Evolutionary conservation across 37 sponge, comb jelly and placozoan species (phyloP), one percentile per base, ranked within the genome.

Genomic region (Spongia lamella): DNA sequence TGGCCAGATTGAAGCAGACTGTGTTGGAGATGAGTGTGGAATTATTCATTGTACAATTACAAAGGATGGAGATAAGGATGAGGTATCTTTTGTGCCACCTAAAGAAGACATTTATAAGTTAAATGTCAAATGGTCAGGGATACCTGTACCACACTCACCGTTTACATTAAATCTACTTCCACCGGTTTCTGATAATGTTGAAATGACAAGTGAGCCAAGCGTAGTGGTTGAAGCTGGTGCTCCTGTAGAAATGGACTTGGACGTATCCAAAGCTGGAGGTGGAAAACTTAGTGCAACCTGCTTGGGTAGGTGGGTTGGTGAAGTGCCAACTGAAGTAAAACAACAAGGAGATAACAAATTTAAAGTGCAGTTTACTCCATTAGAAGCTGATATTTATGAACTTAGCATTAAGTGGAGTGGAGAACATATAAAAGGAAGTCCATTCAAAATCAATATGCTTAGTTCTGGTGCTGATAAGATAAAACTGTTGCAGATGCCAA

Each of bases 331-430:
- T 9, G 61, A 74, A 27, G 36, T 89, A 36, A 66, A 81, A 24
- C 50, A 76, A 19, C 50, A 68, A 36, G 29, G 40, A 2, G 16
- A 6, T 15, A 83, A 61, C 2, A 7, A 51, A 34, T 72, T 66
- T 33, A 66, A 71, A 7, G 57, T 77, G 36, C 72, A 70, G 24
- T 81, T 90, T 38, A 72, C 80, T n/a, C 82, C 77, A 4, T 70
- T 59, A 26, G 82, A 72, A 21, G 30, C 78, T 3, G 86, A 90
- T 0, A 80, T 37, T 24, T 88, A 84, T 82, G 50, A 56, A 61
- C 63, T 92, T 11, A 59, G 70, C 26, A 80, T 84, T 21, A 33
- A 63, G 2, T 91, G 88, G 84, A 79, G 82, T 56, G 89, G 92
- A 0, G 26, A 54, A 9, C 79, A 93, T 75, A 72, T 93, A 33